These are phyloP conservation scores for Delphinus delphis DNA, from an alignment of 2,113 vertebrate species.

Conservation along the genomic window DNA sequence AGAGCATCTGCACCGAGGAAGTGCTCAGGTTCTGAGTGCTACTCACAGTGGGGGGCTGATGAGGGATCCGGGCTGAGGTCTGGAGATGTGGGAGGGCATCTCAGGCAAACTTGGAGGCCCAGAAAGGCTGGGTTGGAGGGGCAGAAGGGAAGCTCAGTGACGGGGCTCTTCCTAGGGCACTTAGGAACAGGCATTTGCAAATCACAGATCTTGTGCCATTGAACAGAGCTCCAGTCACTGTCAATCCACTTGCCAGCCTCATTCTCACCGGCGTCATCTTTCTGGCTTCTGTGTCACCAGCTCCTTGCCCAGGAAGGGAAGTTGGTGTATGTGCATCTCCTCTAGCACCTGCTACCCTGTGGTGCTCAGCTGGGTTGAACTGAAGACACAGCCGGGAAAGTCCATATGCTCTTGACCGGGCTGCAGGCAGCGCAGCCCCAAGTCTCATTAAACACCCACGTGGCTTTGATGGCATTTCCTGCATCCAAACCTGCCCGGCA, in stretches of 20 bases:
- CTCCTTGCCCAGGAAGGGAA: not conserved
- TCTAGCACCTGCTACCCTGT: not conserved
- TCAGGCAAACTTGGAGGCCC: not conserved
- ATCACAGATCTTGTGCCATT: not conserved
- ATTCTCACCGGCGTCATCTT: not conserved
- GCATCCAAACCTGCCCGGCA: not conserved
- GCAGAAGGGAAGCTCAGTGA: not conserved
- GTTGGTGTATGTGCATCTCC: accelerated
- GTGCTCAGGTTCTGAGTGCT: too few relatives aligned
- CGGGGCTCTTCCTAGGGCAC: not conserved
- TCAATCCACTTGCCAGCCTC: not conserved
- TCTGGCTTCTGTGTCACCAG: not conserved
- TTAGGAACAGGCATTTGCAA: not conserved
- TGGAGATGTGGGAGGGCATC: not conserved
- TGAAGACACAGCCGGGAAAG: not conserved
- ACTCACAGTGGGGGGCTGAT: accelerated
- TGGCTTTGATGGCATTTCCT: not conserved
- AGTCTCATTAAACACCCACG: not conserved
- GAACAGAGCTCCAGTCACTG: not conserved
- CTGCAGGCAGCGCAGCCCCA: not conserved
- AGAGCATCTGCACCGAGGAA: not conserved
- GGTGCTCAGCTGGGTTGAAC: too few relatives aligned
- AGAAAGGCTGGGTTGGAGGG: not conserved
- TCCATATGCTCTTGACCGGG: accelerated
- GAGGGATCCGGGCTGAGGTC: not conserved